Percentiles rank a stretch among this genome's conserved stretches.
Conservation (phyloP, 2,888 invertebrate species). For the Cotesia congregata region DNA sequence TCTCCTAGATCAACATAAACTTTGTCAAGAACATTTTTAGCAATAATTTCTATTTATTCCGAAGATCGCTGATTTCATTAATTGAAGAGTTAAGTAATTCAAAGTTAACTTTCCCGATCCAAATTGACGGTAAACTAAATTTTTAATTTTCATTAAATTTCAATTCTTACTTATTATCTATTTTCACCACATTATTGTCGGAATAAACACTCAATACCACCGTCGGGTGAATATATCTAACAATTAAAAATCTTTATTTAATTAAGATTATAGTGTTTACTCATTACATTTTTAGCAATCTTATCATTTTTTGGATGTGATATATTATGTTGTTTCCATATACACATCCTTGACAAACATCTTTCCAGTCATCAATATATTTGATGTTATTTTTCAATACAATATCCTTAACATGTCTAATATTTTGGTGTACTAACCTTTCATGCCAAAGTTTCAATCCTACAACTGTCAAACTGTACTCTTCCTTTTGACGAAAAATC, state of each 20-base stretch:
- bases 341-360: conserved; percentile 50
- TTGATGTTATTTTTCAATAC: conserved; percentile 46
- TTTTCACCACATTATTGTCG: too few relatives aligned
- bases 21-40: conserved; percentile 49
- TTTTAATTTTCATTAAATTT: too few relatives aligned
- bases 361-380: conserved; percentile 54
- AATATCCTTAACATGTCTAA: conserved; percentile 49
- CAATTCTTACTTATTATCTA: too few relatives aligned
- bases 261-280: too few relatives aligned
- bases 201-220: too few relatives aligned
- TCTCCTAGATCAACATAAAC: conserved; percentile 57
- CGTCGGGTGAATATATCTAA: too few relatives aligned
- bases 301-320: conserved; percentile 52
- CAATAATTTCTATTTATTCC: too few relatives aligned
- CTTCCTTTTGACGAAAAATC: conserved; percentile 47
- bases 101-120: too few relatives aligned
- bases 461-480: conserved; percentile 16
- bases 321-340: conserved; percentile 54
- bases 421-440: conserved; percentile 54
- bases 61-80: too few relatives aligned
- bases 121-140: too few relatives aligned
- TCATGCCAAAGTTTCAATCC: conserved; percentile 52
- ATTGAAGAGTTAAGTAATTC: too few relatives aligned
- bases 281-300: conserved; percentile 46
- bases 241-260: too few relatives aligned